phyloP scores from a whole-genome alignment of 2,113 vertebrate genomes.

The Oncorhynchus clarkii region DNA sequence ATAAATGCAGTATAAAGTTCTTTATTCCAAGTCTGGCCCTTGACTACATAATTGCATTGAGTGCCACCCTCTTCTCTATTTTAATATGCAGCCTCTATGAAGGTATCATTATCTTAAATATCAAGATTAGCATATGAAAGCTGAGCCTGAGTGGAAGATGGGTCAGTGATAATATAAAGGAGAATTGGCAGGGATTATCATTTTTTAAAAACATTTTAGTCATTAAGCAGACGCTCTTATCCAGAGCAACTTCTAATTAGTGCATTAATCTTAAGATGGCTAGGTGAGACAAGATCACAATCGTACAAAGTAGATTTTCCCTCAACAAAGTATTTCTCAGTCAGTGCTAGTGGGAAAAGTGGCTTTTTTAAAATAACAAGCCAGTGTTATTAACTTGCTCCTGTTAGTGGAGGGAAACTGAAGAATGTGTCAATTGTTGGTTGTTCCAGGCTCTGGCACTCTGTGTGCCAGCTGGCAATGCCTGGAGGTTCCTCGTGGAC shows the following conservation, averaged over 20 bases:
- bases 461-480: conserved; percentile 93
- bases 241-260: too few species aligned
- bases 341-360: too few species aligned
- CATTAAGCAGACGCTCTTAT: too few species aligned
- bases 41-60: neutral
- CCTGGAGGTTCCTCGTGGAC: conserved; percentile 77
- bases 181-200: too few species aligned
- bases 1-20: neutral
- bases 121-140: conserved; percentile 30
- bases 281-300: too few species aligned
- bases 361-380: too few species aligned
- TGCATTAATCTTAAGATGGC: too few species aligned
- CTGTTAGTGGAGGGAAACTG: neutral
- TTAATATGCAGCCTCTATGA: neutral
- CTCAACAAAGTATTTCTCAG: too few species aligned
- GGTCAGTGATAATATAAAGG: too few species aligned
- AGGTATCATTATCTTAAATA: conserved; percentile 8
- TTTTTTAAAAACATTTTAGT: too few species aligned
- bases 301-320: too few species aligned
- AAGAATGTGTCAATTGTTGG: neutral
- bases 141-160: neutral
- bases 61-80: neutral
- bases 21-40: neutral
- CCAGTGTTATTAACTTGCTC: neutral
- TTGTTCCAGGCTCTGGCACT: conserved; percentile 72